Evolutionary conservation across 2,113 vertebrate species (phyloP).

Genomic region (Mus spicilegus): DNA sequence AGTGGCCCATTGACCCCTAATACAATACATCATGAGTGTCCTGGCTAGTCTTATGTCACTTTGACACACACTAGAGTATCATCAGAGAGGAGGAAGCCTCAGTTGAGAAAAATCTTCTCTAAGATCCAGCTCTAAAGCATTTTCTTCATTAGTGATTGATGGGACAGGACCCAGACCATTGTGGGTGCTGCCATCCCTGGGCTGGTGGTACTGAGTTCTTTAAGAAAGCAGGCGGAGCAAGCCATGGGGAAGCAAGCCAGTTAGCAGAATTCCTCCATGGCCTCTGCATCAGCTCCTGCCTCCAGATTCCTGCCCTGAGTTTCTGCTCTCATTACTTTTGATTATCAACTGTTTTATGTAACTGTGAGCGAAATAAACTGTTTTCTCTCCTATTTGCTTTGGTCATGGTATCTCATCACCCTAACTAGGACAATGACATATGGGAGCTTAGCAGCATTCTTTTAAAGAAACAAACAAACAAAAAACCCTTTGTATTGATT

Average conservation of each 20-base stretch:
- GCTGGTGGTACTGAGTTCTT: background rate
- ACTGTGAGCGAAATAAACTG: background rate
- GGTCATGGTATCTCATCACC: background rate
- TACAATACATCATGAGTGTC: background rate
- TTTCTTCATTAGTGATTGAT: background rate
- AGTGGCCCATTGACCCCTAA: background rate
- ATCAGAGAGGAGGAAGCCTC: background rate
- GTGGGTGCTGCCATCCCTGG: background rate
- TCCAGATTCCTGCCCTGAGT: background rate
- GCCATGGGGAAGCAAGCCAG: background rate
- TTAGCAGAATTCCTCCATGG: background rate
- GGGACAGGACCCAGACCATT: background rate
- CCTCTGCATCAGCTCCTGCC: background rate
- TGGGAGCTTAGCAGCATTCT: background rate
- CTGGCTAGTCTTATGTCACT: background rate
- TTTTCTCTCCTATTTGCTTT: background rate
- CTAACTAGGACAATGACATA: background rate
- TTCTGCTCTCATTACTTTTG: background rate
- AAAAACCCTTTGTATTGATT: background rate
- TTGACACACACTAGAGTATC: background rate
- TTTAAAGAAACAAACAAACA: too few species aligned
- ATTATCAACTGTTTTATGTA: background rate
- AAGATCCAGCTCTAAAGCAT: background rate
- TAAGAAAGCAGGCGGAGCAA: background rate
- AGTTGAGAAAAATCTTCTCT: background rate